These are phyloP conservation scores for Bos taurus DNA, from an alignment of 2,113 vertebrate species.

Conservation along the genomic window DNA sequence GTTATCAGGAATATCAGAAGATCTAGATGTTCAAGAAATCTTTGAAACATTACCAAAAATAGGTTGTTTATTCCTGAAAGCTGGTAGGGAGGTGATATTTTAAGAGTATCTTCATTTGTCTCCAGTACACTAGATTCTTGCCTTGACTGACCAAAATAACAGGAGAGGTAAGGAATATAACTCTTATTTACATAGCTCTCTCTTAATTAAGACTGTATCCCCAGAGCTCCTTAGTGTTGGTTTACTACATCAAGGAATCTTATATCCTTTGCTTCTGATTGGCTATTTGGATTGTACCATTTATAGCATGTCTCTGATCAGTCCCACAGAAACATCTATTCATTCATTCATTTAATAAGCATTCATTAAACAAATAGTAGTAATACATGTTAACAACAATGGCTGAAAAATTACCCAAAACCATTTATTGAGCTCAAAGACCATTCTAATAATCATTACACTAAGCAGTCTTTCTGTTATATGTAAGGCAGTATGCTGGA, in stretches of 20 bases:
- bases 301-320: not conserved
- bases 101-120: not conserved
- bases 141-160: not conserved
- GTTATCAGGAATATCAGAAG: not conserved
- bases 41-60: not conserved
- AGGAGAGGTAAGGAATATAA: not conserved
- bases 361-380: not conserved
- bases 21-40: not conserved
- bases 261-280: not conserved
- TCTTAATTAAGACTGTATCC: not conserved
- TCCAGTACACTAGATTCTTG: not conserved
- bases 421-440: not conserved
- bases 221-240: not conserved
- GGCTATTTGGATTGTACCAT: not conserved
- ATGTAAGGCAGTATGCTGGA: not conserved
- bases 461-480: not conserved
- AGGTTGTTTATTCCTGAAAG: not conserved
- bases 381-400: not conserved
- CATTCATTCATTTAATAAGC: not conserved
- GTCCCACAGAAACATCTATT: not conserved
- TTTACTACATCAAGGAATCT: not conserved
- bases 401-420: not conserved
- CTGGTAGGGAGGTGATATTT: not conserved
- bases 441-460: not conserved
- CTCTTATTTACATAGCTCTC: not conserved